Evolutionary conservation across 2,797 vertebrate species (phyloP).

Genomic region (Melanotaenia nigrans): DNA sequence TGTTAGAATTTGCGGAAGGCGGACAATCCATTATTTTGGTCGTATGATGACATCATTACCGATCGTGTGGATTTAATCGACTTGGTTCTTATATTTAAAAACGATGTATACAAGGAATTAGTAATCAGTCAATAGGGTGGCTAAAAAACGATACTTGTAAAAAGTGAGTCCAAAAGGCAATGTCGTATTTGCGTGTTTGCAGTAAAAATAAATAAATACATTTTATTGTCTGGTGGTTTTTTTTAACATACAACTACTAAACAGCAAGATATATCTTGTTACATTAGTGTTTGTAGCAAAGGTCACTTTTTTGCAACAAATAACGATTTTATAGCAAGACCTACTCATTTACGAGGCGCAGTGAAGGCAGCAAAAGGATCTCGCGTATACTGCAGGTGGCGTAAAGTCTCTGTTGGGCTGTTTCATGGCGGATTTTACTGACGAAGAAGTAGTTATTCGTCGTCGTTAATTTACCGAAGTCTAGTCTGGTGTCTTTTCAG

Average conservation of each 20-base stretch:
- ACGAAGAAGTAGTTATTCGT: conserved; percentile 8
- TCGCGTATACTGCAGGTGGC: conserved; percentile 1
- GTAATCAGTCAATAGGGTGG: neutral
- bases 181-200: neutral
- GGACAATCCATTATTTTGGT: neutral
- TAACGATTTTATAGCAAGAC: neutral
- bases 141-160: neutral
- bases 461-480: neutral
- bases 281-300: no score
- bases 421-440: neutral
- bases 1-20: neutral
- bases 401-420: neutral
- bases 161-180: neutral
- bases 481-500: no score
- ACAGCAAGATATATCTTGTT: neutral
- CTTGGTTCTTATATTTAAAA: neutral
- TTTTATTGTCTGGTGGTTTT: neutral
- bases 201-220: neutral
- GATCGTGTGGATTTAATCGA: neutral
- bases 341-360: neutral
- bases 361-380: conserved; percentile 9
- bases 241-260: neutral
- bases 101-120: neutral
- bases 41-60: neutral
- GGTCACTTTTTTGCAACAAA: neutral